Evolutionary conservation across 2,113 vertebrate species (phyloP).

Genomic region (Emberiza fucata): DNA sequence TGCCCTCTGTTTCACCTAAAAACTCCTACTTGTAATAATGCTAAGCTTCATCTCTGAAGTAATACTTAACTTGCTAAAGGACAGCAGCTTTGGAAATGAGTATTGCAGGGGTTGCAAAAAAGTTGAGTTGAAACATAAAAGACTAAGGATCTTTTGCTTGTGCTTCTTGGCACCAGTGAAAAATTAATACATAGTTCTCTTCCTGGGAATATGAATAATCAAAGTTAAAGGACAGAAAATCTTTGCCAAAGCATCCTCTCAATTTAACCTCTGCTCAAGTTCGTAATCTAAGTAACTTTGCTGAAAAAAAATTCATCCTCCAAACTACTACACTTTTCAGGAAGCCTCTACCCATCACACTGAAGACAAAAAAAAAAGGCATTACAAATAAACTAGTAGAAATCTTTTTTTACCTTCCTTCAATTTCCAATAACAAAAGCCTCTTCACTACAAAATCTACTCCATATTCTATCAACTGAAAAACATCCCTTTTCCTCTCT

Average conservation of each 20-base stretch:
- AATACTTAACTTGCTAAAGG: background rate
- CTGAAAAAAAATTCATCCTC: fast-evolving
- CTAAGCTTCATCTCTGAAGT: background rate
- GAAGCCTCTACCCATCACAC: background rate
- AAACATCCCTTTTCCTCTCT: background rate
- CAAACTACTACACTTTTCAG: background rate
- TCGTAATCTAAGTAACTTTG: background rate
- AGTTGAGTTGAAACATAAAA: background rate
- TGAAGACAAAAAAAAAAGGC: background rate
- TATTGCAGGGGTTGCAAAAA: background rate
- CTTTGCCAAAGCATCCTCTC: background rate
- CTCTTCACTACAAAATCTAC: background rate
- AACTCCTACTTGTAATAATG: background rate
- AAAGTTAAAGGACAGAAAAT: background rate
- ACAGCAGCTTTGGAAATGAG: background rate
- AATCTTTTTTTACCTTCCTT: background rate
- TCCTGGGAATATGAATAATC: background rate
- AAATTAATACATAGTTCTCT: background rate
- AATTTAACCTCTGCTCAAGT: background rate
- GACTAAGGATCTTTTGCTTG: background rate
- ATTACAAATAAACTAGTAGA: background rate
- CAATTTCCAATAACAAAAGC: background rate
- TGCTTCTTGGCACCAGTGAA: background rate
- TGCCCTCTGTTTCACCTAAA: background rate
- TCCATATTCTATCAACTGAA: background rate